Conservation (phyloP, 2,797 vertebrate species). For the Xenops minutus region DNA sequence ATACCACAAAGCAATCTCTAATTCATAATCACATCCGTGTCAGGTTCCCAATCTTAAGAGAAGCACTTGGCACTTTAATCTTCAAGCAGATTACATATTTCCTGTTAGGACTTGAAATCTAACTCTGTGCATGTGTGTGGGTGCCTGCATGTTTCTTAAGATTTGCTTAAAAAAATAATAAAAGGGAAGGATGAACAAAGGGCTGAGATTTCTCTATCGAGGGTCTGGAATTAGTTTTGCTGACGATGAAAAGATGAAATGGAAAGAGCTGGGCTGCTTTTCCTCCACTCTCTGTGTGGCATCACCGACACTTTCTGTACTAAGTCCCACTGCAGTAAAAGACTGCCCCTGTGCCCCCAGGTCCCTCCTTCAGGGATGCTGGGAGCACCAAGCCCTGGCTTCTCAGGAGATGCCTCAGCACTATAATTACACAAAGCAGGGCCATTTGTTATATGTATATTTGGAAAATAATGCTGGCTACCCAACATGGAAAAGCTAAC, state of each 20-base stretch:
- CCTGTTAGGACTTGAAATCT: conserved; percentile 55
- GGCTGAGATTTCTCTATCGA: background rate
- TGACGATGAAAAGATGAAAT: background rate
- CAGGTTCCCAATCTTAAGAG: conserved; percentile 47
- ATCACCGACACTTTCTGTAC: background rate
- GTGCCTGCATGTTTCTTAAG: background rate
- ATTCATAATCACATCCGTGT: conserved; percentile 52
- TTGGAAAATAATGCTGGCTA: background rate
- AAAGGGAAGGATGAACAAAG: background rate
- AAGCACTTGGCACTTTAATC: conserved; percentile 45
- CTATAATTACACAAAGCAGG: background rate
- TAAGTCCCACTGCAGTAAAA: background rate
- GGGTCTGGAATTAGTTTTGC: conserved; percentile 3
- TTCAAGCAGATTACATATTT: conserved; percentile 56
- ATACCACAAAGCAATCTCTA: conserved; percentile 49
- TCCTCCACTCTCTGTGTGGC: background rate
- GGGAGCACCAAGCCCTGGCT: background rate
- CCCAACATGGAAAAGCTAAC: background rate
- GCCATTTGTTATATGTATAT: background rate
- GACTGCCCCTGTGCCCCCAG: background rate
- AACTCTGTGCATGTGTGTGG: background rate
- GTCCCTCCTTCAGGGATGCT: background rate
- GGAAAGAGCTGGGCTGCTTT: background rate
- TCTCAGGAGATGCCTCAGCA: background rate
- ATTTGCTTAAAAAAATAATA: background rate